Conservation (phyloP, 2,797 vertebrate genomes). For the Hydrophis major region DNA sequence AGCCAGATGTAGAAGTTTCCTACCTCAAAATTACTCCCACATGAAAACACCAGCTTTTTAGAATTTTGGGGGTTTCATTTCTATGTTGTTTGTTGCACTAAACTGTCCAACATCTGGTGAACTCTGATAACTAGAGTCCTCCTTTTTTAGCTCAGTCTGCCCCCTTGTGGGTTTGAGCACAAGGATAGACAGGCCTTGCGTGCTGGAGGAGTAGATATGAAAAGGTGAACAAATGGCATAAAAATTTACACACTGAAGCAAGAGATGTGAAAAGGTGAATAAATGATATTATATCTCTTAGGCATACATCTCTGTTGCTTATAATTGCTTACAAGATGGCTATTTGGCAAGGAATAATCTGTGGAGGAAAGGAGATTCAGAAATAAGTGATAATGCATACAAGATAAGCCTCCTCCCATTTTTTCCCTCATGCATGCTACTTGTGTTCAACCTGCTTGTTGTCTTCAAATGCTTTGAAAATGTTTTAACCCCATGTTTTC, state of each 20-base stretch:
- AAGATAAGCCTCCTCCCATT: slow-evolving; percentile 31
- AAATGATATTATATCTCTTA: slow-evolving; percentile 43
- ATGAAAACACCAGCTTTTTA: not conserved
- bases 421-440: not conserved
- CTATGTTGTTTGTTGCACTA: not conserved
- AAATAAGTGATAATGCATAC: not conserved
- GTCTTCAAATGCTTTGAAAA: slow-evolving; percentile 10
- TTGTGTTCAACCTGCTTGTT: slow-evolving; percentile 21
- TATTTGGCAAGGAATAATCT: not conserved
- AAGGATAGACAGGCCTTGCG: slow-evolving; percentile 32
- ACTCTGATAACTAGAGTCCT: slow-evolving; percentile 55
- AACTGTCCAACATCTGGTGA: slow-evolving; percentile 59
- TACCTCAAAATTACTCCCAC: too few relatives aligned
- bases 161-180: slow-evolving; percentile 60
- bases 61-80: not conserved
- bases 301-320: not conserved
- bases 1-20: not conserved
- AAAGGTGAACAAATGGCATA: slow-evolving; percentile 56
- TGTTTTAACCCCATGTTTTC: slow-evolving; percentile 8
- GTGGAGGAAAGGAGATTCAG: not conserved
- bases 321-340: not conserved
- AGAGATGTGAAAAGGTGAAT: slow-evolving; percentile 56
- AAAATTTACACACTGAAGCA: slow-evolving; percentile 53
- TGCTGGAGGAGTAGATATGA: slow-evolving; percentile 54
- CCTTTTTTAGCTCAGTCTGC: slow-evolving; percentile 58